A percentile compares a stretch with the other conserved stretches of the same genome.
phyloP scores from a whole-genome alignment of 1,140 invertebrate species.

The Laupala kohalensis region DNA sequence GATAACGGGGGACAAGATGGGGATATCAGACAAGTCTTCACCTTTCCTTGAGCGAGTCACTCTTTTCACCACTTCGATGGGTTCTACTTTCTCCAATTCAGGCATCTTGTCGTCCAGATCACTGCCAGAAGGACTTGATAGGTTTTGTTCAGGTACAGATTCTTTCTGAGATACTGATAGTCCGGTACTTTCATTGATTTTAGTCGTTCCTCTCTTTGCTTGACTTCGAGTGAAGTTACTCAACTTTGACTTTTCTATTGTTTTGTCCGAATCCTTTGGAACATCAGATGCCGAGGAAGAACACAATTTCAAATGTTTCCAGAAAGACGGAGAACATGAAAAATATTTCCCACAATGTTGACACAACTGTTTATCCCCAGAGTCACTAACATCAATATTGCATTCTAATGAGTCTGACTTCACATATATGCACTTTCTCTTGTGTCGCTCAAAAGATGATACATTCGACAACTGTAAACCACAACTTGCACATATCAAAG shows the following conservation, averaged over 20 bases:
- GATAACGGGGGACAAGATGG: constrained; percentile 4
- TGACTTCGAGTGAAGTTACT: neutral
- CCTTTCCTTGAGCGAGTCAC: neutral
- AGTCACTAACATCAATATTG: neutral
- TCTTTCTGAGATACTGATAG: neutral
- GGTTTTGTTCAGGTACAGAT: neutral
- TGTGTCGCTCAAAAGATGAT: neutral
- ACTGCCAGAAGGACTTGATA: neutral
- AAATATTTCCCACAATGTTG: neutral
- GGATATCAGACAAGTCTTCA: constrained; percentile 6
- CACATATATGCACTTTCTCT: neutral
- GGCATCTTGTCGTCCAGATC: constrained; percentile 9
- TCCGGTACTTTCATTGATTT: neutral
- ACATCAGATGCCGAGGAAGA: neutral
- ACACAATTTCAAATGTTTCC: neutral
- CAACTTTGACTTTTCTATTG: neutral
- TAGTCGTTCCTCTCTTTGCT: neutral
- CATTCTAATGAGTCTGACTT: neutral
- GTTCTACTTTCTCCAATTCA: constrained; percentile 10
- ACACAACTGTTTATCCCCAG: neutral
- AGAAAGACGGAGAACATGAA: neutral
- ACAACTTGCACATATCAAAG: neutral
- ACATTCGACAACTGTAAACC: neutral
- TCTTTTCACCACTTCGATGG: constrained; percentile 1
- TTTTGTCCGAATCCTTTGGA: neutral